Base-by-base conservation (phyloP, 2,113 vertebrate species). In the Orientallactaga bullata region DNA sequence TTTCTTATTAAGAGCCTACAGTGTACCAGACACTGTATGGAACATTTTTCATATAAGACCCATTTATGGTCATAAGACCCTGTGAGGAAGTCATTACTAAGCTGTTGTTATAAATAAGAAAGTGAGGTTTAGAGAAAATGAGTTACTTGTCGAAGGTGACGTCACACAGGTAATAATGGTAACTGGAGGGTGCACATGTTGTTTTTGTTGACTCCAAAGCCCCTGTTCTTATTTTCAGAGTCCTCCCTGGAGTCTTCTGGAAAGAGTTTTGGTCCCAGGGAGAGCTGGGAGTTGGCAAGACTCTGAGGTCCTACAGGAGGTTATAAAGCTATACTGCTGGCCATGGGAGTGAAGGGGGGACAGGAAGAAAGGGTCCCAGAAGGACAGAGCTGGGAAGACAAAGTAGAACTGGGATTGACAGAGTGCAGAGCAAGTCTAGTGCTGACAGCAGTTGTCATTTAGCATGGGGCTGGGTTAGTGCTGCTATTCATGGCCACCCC, bases 391-490 rank as follows among this genome's bases (percentile, higher is more conserved):
- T 28, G n/a, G 16, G 10, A 28, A 5, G 80, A 84, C 51, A 5
- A 58, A 63, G 1, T 72, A 74, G 90, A 84, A 90, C 55, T 88
- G 92, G 86, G 60, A 79, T 61, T 79, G 61, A 63, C 24, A 24
- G 83, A 90, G 85, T 2, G 0, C 23, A 3, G 17, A 3, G 24
- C 26, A 6, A 7, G 4, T 23, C 71, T 0, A 30, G 47, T 91
- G 93, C 95, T 96, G 96, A 97, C 95, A 28, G 84, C 83, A 61
- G 77, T 51, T 74, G 0, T 85, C 84, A 86, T 79, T 47, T 85
- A 81, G 84, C 63, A 28, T 0, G n/a, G 74, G 93, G 88, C 87
- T 32, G 81, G 94, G 73, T 61, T 61, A 3, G 80, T 4, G 90
- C 58, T 23, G 26, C 85, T 84, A 93, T 63, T 95, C 96, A 95